Conservation (phyloP, 2,113 vertebrate genomes). For the Brachypodius melanocephalos region DNA sequence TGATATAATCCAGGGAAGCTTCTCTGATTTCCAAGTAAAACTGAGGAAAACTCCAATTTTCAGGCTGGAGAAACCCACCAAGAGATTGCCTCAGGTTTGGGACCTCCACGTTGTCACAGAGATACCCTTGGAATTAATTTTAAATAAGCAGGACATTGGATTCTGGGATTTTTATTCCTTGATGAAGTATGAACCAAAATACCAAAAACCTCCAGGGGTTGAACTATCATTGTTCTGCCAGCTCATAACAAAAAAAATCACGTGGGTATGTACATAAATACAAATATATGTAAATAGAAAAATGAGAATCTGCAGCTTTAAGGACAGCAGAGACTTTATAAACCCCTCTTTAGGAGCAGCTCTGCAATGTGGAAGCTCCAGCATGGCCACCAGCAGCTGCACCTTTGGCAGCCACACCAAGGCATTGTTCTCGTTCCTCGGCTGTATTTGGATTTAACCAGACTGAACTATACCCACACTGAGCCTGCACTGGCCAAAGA, state of each 20-base stretch:
- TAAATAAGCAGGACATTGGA: neutral
- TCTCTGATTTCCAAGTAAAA: no score
- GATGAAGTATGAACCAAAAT: neutral
- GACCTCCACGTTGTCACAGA: neutral
- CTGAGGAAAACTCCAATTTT: neutral
- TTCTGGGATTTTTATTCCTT: neutral
- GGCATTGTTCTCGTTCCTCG: neutral
- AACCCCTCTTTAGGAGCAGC: neutral
- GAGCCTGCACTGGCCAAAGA: neutral
- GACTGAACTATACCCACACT: neutral
- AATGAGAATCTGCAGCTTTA: neutral
- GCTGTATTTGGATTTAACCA: neutral
- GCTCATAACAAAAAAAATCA: neutral
- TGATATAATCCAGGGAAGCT: neutral
- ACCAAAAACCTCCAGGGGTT: neutral
- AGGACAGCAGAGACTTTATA: neutral
- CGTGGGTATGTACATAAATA: fast-evolving
- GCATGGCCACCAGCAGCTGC: neutral
- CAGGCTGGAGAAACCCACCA: neutral
- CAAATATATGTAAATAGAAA: neutral
- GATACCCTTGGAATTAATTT: neutral
- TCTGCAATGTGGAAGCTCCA: neutral
- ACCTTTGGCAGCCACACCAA: constrained; percentile 1
- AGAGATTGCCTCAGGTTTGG: neutral
- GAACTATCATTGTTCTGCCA: neutral